A percentile compares a stretch with the other conserved stretches of the same genome.
These are phyloP conservation scores for Agonum fuliginosum DNA, from an alignment of 2,888 invertebrate genomes.

Conservation along the genomic window DNA sequence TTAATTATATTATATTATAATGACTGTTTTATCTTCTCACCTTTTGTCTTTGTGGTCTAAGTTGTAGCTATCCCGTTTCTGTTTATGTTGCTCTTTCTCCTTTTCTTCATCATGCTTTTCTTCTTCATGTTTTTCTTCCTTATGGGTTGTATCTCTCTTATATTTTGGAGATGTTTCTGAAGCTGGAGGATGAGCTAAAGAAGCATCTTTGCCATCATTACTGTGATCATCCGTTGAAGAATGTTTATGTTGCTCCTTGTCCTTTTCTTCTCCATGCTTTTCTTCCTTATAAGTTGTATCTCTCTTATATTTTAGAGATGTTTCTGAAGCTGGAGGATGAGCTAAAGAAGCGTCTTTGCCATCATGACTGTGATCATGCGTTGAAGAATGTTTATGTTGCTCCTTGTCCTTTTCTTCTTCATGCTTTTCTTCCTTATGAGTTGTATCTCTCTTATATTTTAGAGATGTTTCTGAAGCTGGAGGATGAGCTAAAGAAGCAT, in stretches of 20 bases:
- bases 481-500: no score
- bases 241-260: not conserved
- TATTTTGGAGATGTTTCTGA: not conserved
- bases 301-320: not conserved
- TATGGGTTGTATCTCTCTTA: not conserved
- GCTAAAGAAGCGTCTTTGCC: no score
- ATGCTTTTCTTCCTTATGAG: not conserved
- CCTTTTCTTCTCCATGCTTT: not conserved
- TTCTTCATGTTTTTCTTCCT: not conserved
- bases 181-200: no score
- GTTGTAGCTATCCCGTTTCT: slow-evolving; percentile 7
- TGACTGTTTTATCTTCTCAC: not conserved
- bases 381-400: not conserved
- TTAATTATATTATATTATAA: no score
- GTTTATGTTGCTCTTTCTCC: not conserved
- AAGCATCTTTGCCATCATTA: no score
- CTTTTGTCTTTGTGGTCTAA: not conserved
- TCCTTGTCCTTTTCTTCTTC: not conserved
- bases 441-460: not conserved
- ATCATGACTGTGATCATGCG: no score
- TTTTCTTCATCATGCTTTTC: not conserved
- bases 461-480: not conserved
- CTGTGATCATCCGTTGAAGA: no score
- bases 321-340: no score
- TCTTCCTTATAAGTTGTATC: not conserved